Evolutionary conservation across 2,113 vertebrate species (phyloP).

Genomic region (Climacteris rufus): DNA sequence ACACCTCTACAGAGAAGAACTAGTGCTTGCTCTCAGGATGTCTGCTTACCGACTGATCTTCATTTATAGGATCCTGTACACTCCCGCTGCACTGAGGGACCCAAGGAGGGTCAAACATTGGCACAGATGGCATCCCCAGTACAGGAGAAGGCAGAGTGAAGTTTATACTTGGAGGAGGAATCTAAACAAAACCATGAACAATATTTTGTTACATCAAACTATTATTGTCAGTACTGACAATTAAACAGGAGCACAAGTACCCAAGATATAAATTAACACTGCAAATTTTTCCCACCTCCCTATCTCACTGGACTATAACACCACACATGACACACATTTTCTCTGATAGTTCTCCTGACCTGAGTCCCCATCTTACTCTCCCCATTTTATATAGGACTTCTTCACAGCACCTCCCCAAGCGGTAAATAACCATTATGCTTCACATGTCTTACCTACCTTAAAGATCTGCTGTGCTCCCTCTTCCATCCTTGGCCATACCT

Average conservation of each 20-base stretch:
- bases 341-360: background rate
- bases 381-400: background rate
- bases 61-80: constrained; percentile 95
- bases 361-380: background rate
- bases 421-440: background rate
- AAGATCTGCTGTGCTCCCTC: constrained; percentile 99
- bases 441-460: constrained; percentile 76
- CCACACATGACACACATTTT: background rate
- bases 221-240: background rate
- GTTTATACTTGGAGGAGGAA: constrained; percentile 98
- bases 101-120: constrained; percentile 98
- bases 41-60: constrained; percentile 94
- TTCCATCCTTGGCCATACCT: constrained; percentile 99
- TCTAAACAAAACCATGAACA: constrained; percentile 67
- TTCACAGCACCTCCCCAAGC: background rate
- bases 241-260: background rate
- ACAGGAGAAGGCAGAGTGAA: constrained; percentile 97
- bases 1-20: background rate
- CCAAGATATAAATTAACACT: background rate
- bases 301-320: background rate
- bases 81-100: constrained; percentile 95
- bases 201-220: background rate
- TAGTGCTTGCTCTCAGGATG: background rate
- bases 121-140: constrained; percentile 96
- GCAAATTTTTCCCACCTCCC: background rate